Evolutionary conservation across 2,888 invertebrate species (phyloP).

Genomic region (Orchesella flavescens): DNA sequence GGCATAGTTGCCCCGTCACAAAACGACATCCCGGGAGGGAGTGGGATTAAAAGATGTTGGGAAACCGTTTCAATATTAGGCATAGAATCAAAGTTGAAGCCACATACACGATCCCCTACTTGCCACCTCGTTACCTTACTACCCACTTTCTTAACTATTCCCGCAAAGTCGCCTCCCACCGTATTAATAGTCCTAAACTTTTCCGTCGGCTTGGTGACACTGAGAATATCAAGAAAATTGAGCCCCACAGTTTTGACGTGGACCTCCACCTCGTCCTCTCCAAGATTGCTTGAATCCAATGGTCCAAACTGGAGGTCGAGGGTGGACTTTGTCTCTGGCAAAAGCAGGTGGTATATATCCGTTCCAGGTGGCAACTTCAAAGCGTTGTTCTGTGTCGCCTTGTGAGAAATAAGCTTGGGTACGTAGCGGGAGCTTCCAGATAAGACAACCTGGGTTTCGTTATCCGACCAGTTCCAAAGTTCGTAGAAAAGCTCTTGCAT

Average conservation of each 20-base stretch:
- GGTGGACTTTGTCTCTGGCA: constrained; percentile 32
- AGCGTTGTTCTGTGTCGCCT: background rate
- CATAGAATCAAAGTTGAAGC: constrained; percentile 24
- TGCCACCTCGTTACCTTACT: constrained; percentile 1
- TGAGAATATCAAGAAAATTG: constrained; percentile 36
- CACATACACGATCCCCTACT: constrained; percentile 47
- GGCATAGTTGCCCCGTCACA: constrained; percentile 55
- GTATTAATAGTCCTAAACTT: constrained; percentile 23
- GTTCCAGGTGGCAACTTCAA: constrained; percentile 2
- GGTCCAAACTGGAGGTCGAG: constrained; percentile 18
- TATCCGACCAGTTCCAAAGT: background rate
- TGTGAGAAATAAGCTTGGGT: background rate
- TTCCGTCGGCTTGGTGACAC: constrained; percentile 21
- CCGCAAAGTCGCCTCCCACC: constrained; percentile 48
- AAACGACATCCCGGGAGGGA: constrained; percentile 34
- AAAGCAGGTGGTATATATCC: constrained; percentile 19
- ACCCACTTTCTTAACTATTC: constrained; percentile 26
- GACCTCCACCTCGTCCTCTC: constrained; percentile 17
- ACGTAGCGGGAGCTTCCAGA: background rate
- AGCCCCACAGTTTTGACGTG: constrained; percentile 22
- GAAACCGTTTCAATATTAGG: constrained; percentile 14
- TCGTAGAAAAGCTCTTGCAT: background rate
- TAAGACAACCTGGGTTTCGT: background rate
- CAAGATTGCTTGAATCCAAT: background rate
- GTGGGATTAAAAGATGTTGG: constrained; percentile 4